These are phyloP conservation scores for Cordilura impudica DNA, from an alignment of 2,888 invertebrate species.

Conservation along the genomic window DNA sequence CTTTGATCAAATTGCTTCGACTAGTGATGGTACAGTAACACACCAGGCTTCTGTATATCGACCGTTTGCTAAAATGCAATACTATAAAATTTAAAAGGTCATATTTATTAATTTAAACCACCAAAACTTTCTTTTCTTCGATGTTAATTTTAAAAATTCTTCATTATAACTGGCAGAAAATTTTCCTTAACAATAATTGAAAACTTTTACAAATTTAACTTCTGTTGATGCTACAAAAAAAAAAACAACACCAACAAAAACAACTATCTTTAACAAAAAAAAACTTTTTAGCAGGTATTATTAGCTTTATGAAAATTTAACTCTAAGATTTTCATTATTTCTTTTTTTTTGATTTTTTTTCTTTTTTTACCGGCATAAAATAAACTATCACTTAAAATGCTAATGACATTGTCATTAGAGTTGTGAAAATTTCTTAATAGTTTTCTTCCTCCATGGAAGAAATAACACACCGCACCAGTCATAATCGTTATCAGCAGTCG, in stretches of 20 bases:
- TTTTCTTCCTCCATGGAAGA: not conserved
- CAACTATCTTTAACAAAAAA: not conserved
- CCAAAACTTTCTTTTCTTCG: not conserved
- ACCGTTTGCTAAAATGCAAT: too few relatives aligned
- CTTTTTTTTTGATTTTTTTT: not conserved
- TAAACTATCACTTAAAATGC: slow-evolving; percentile 61
- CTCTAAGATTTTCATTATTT: slow-evolving; percentile 41
- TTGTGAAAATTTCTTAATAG: slow-evolving; percentile 22
- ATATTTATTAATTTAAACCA: too few relatives aligned
- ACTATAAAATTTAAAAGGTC: too few relatives aligned
- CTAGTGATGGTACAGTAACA: too few relatives aligned
- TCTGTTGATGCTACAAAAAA: not conserved
- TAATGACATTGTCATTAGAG: slow-evolving; percentile 61
- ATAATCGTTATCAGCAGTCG: slow-evolving; percentile 51
- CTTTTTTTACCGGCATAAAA: slow-evolving; percentile 3
- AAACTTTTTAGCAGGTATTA: slow-evolving; percentile 24
- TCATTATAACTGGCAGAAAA: not conserved
- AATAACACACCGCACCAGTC: slow-evolving; percentile 15
- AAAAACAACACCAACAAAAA: not conserved
- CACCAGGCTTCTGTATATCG: too few relatives aligned
- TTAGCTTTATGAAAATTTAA: slow-evolving; percentile 20
- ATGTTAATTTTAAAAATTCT: not conserved
- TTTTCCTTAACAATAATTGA: slow-evolving; percentile 46
- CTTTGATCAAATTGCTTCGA: too few relatives aligned
- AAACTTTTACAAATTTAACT: slow-evolving; percentile 52